Conservation (phyloP, 2,888 invertebrate genomes). For the Hyles lineata region DNA sequence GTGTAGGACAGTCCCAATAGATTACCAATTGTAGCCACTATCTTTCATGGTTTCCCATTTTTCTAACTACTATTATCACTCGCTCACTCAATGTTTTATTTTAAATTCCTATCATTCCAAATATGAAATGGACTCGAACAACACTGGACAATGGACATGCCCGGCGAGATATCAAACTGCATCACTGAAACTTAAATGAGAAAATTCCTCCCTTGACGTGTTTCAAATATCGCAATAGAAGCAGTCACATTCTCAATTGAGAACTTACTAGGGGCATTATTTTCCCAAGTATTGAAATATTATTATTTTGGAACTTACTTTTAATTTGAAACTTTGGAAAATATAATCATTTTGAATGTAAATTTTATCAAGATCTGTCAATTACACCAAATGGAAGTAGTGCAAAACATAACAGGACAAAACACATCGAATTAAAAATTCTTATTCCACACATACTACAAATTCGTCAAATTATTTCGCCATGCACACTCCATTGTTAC, state of each 20-base stretch:
- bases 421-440: too few species aligned
- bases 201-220: not conserved
- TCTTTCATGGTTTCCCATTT: too few species aligned
- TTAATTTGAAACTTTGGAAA: too few species aligned
- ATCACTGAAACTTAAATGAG: conserved; percentile 18
- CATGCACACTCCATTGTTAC: too few species aligned
- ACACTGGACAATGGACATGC: not conserved
- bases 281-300: not conserved
- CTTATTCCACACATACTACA: too few species aligned
- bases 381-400: too few species aligned
- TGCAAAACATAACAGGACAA: too few species aligned
- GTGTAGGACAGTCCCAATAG: too few species aligned
- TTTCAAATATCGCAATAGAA: not conserved
- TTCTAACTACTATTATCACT: not conserved
- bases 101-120: not conserved
- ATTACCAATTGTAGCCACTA: too few species aligned
- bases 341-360: too few species aligned
- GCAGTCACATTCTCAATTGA: not conserved
- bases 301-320: too few species aligned
- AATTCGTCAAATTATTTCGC: not conserved
- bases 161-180: not conserved
- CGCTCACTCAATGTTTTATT: not conserved
- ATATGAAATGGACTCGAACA: not conserved
- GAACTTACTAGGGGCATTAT: not conserved
- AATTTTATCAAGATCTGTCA: too few species aligned